A percentile compares a stretch with the other conserved stretches of the same genome.
These are phyloP conservation scores for Empidonax alnorum DNA, from an alignment of 2,113 vertebrate genomes.

Conservation along the genomic window DNA sequence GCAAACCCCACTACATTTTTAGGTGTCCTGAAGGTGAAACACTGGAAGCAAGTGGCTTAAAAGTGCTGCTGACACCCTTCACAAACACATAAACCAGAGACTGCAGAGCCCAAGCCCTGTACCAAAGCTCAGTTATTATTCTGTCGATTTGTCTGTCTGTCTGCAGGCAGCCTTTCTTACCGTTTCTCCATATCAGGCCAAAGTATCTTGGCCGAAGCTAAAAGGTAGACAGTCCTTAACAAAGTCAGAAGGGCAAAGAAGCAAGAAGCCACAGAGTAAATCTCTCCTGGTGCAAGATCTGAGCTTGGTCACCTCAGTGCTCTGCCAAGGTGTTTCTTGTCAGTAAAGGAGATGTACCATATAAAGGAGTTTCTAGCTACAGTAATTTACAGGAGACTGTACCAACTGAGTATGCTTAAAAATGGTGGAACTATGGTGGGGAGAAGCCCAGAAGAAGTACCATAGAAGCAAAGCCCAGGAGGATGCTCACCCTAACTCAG, in stretches of 20 bases:
- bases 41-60: not conserved
- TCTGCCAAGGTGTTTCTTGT: not conserved
- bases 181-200: not conserved
- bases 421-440: not conserved
- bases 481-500: not conserved
- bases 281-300: not conserved
- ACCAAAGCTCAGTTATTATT: not conserved
- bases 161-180: not conserved
- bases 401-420: not conserved
- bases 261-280: not conserved
- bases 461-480: not conserved
- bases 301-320: not conserved
- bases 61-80: not conserved
- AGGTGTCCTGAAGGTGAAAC: slow-evolving; percentile 10
- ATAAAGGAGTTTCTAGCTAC: not conserved
- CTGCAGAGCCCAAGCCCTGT: not conserved
- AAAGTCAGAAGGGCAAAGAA: not conserved
- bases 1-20: not conserved
- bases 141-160: not conserved
- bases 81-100: not conserved
- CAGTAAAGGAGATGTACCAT: not conserved
- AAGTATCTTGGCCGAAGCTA: not conserved
- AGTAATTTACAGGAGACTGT: not conserved
- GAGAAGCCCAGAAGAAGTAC: not conserved
- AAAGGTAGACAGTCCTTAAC: not conserved